Base-by-base conservation (phyloP, 2,888 invertebrate species). In the Drosophila rubida region DNA sequence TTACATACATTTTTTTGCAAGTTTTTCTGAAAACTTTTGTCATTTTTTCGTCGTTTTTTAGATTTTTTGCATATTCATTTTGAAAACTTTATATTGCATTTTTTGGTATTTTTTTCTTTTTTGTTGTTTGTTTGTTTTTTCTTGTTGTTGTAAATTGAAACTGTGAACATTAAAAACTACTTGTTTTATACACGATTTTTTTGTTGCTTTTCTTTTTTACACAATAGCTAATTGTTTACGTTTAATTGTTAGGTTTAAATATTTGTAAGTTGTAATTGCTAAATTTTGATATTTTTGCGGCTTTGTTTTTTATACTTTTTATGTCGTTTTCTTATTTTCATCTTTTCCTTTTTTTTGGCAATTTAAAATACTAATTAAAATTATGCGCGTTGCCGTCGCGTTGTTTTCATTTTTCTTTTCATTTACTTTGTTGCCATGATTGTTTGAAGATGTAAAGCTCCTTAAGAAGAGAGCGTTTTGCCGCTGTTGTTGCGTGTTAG, bases 341-440 rank as follows among this genome's bases (percentile, higher is more conserved):
- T 39, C 22, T 69, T 53, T 53, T 73, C 68, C 59, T 75, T 66
- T 60, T 80, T 64, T 66, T 75, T 63, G 74, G 73, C 73, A 83
- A 66, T 83, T 87, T 83, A 80, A 87, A 86, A 86, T 83, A 82
- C 74, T 86, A 88, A 87, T 82, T 86, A 81, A 86, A 85, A 85
- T 69, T 76, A 69, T 55, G 66, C 75, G 70, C 73, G 63, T 64
- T 81, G 79, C 66, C 76, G 19, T 50, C 46, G 82, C 82, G 76
- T 32, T 35, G 53, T 19, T 19, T 19, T 19, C 2, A 19, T 67
- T 61, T 32, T 11, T 32, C 4, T 32, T 11, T n/a, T 50, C 50
- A 58, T 55, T 46, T 62, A 48, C 51, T 53, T 16, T 62, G 22
- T 54, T 76, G 83, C 77, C 80, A 75, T 84, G 74, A 84, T 87